A percentile compares a stretch with the other conserved stretches of the same genome.
Conservation (phyloP, 2,888 invertebrate genomes). For the Drosophila colorata region DNA sequence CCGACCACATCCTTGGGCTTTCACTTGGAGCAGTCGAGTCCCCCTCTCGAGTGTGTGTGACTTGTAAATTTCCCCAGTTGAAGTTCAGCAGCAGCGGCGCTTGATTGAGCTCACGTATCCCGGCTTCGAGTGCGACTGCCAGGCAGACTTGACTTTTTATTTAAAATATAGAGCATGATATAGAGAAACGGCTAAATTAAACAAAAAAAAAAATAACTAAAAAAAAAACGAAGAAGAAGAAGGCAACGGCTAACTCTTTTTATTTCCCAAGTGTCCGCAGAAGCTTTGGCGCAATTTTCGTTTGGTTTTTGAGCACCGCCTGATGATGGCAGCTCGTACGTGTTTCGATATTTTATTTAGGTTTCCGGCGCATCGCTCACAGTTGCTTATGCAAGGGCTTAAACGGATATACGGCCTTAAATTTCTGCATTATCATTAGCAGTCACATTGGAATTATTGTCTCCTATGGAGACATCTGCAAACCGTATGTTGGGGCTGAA, state of each 20-base stretch:
- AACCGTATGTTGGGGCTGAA: background rate
- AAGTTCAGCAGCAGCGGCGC: conserved; percentile 54
- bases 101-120: conserved; percentile 80
- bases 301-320: conserved; percentile 25
- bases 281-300: conserved; percentile 61
- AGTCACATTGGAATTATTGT: conserved; percentile 40
- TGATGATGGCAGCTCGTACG: conserved; percentile 42
- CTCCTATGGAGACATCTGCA: conserved; percentile 8
- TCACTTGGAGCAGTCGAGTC: conserved; percentile 38
- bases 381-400: background rate
- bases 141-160: conserved; percentile 60
- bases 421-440: conserved; percentile 61
- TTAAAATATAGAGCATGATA: conserved; percentile 51
- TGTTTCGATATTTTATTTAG: conserved; percentile 56
- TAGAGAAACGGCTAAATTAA: conserved; percentile 46
- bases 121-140: conserved; percentile 47
- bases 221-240: background rate
- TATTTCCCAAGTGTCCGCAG: conserved; percentile 67
- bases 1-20: conserved; percentile 41
- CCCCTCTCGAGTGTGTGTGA: conserved; percentile 52
- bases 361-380: conserved; percentile 32
- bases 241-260: conserved; percentile 58
- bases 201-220: conserved; percentile 25
- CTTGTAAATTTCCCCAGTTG: conserved; percentile 79
- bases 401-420: conserved; percentile 6